Evolutionary conservation across 2,888 invertebrate species (phyloP), one percentile per base, ranked within the genome.

Genomic region (Sinelater perroti): DNA sequence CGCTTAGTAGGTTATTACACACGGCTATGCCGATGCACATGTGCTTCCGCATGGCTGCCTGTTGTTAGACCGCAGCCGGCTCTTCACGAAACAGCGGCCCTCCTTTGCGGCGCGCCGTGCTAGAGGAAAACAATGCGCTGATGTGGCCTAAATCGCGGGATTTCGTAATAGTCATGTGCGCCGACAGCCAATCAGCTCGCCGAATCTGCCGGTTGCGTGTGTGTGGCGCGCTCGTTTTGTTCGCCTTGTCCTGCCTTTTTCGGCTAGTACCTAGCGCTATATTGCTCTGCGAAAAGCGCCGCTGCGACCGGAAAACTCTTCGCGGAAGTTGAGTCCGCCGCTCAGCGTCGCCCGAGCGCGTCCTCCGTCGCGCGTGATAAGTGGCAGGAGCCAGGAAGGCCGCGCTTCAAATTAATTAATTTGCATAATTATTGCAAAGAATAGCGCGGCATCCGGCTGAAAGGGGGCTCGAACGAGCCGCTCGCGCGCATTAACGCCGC

Each of bases 161-260:
- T 54, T 61, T 62, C 52, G 45, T 62, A 60, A 58, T 53, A 61
- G 64, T 59, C 65, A 63, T 65, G 63, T 63, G 66, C 64, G 56
- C 50, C 57, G 46, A 53, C 58, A 47, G 47, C 66, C 66, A 67
- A 67, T 67, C 62, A 61, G 62, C 49, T 61, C 55, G 33, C 46
- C 55, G 62, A 61, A 63, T 56, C 55, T 55, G 50, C 58, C 56
- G 58, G 47, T 62, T 64, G 67, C 63, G 65, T 64, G 67, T 60
- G 60, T 65, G 61, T 61, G 60, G 60, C 60, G 62, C 63, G 53
- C 60, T 55, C 56, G 57, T 60, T 53, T 47, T 58, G 45, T 46
- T 60, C 51, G 46, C 51, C 55, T 60, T 56, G 52, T 50, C 55
- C 49, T 55, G 47, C 38, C 57, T 47, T 57, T 57, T 52, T 38